Evolutionary conservation across 2,888 invertebrate species (phyloP).

Genomic region (Andrena marginata): DNA sequence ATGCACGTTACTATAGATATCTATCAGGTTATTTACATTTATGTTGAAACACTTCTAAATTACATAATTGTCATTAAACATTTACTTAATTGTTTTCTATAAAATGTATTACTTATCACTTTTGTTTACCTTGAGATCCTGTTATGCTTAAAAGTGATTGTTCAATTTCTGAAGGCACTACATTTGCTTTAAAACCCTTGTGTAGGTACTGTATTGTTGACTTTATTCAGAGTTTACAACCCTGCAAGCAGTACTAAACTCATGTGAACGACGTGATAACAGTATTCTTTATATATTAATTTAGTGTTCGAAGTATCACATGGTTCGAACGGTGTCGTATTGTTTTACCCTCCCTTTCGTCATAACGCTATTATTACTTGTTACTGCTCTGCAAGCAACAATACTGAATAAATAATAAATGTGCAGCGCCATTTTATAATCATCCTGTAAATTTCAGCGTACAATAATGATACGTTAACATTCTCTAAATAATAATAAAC

Average conservation of each 20-base stretch:
- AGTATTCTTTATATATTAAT: constrained; percentile 1
- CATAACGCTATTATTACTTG: constrained; percentile 5
- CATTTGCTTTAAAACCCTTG: not conserved
- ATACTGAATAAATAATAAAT: not conserved
- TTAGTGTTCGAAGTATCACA: no score
- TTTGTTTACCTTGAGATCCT: no score
- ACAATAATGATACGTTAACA: not conserved
- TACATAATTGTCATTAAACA: no score
- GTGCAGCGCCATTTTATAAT: not conserved
- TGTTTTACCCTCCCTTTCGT: not conserved
- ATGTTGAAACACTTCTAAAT: no score
- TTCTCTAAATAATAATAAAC: not conserved
- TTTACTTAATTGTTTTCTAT: no score
- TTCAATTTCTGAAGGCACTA: no score
- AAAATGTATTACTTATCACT: no score
- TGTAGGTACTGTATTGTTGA: not conserved
- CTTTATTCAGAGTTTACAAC: not conserved
- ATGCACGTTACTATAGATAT: no score
- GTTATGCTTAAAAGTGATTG: no score
- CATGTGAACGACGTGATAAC: not conserved
- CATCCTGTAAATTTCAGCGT: not conserved
- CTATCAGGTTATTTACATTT: no score
- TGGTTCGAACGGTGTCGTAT: not conserved
- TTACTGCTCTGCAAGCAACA: not conserved
- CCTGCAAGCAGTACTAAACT: not conserved